A percentile compares a stretch with the other conserved stretches of the same genome.
phyloP scores from a whole-genome alignment of 2,888 invertebrate genomes.

The Melanostoma mellinum region DNA sequence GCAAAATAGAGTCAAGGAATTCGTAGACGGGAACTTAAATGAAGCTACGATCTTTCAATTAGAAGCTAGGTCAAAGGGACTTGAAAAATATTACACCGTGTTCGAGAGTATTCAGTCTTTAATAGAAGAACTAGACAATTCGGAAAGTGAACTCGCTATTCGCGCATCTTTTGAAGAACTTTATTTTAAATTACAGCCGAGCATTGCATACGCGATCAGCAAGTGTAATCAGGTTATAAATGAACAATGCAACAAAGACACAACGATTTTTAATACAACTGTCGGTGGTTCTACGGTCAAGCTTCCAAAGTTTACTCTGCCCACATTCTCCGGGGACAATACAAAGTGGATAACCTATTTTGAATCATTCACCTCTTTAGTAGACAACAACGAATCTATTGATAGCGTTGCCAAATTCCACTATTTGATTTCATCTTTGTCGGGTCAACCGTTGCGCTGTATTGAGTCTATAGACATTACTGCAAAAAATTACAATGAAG shows the following conservation, averaged over 20 bases:
- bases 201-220: neutral
- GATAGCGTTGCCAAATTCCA: conserved; percentile 10
- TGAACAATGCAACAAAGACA: conserved; percentile 1
- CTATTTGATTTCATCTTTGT: neutral
- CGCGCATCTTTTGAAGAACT: conserved; percentile 19
- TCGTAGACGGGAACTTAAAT: neutral
- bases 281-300: conserved; percentile 13
- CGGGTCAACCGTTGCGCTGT: conserved; percentile 8
- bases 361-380: too few species aligned
- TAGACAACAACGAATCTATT: neutral
- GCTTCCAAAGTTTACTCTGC: conserved; percentile 5
- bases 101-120: conserved; percentile 12
- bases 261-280: neutral
- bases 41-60: neutral
- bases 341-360: conserved; percentile 13
- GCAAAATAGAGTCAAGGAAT: conserved; percentile 22
- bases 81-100: conserved; percentile 5
- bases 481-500: conserved; percentile 10
- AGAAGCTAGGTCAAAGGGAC: neutral
- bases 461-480: conserved; percentile 22
- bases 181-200: conserved; percentile 16
- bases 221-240: conserved; percentile 10
- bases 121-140: conserved; percentile 2
- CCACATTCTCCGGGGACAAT: conserved; percentile 22
- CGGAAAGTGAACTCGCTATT: neutral